Evolutionary conservation across 2,113 vertebrate genomes (phyloP).

Genomic region (Panthera uncia): DNA sequence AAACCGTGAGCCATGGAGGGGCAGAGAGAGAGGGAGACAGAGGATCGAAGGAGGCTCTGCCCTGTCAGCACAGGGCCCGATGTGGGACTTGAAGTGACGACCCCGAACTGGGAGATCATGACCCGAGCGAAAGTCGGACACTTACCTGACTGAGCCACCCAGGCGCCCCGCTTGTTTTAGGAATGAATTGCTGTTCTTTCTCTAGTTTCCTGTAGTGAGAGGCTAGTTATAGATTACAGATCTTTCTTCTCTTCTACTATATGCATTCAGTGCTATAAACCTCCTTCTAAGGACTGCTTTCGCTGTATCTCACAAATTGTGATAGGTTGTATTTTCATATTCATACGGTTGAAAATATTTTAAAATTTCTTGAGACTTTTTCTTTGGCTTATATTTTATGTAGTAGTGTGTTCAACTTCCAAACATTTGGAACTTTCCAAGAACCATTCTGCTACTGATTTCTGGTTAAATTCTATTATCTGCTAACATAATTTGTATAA

Average conservation of each 20-base stretch:
- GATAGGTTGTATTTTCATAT: not conserved
- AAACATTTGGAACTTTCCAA: not conserved
- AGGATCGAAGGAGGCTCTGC: no score
- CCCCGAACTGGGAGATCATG: no score
- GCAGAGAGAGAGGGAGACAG: no score
- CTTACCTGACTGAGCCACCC: no score
- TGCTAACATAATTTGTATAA: not conserved
- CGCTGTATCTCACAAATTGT: not conserved
- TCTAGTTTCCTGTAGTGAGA: not conserved
- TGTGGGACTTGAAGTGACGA: no score
- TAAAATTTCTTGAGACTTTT: not conserved
- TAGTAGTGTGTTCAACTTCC: not conserved
- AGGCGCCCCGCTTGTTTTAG: not conserved
- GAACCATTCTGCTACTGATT: not conserved
- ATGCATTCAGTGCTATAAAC: not conserved
- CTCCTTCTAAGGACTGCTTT: not conserved
- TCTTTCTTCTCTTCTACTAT: not conserved
- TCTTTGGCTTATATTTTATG: not conserved
- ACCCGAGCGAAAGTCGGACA: no score
- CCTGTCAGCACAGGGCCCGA: no score
- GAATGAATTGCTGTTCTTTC: not conserved
- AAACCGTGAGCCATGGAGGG: rapidly evolving
- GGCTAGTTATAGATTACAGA: not conserved
- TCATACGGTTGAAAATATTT: not conserved
- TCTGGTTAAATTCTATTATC: not conserved